Conservation (phyloP, 2,888 invertebrate species). For the Ypsolopha scabrella region DNA sequence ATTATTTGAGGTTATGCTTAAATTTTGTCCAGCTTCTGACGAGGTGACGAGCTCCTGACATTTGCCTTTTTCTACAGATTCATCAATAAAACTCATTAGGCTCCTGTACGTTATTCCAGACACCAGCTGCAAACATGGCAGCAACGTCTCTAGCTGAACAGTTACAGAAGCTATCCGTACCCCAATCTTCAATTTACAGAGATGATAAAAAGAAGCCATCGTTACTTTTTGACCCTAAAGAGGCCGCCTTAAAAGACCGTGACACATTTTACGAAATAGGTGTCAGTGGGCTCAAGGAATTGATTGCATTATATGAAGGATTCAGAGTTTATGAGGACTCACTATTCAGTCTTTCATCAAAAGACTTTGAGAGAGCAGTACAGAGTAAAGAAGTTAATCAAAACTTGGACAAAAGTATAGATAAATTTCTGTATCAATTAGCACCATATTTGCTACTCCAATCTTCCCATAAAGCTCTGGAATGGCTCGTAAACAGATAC, state of each 20-base stretch:
- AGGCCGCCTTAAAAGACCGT: constrained; percentile 88
- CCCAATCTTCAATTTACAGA: constrained; percentile 77
- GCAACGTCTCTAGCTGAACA: constrained; percentile 84
- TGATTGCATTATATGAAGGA: constrained; percentile 77
- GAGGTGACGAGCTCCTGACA: too few species aligned
- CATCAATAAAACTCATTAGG: too few species aligned
- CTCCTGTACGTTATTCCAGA: too few species aligned
- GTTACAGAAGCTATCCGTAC: constrained; percentile 78
- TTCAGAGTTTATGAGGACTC: constrained; percentile 81
- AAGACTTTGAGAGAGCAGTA: constrained; percentile 85
- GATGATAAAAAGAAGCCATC: constrained; percentile 82
- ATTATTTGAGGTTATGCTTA: too few species aligned
- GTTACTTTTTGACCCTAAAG: constrained; percentile 89
- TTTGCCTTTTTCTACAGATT: too few species aligned
- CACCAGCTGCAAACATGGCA: constrained; percentile 15
- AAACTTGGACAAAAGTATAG: constrained; percentile 79
- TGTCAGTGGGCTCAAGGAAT: constrained; percentile 84
- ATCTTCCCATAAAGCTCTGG: constrained; percentile 88
- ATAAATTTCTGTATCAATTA: constrained; percentile 81
- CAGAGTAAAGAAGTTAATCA: constrained; percentile 81
- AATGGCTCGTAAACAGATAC: constrained; percentile 94
- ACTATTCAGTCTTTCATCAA: constrained; percentile 82
- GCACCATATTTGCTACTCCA: constrained; percentile 92
- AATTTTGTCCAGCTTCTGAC: too few species aligned
- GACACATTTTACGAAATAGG: constrained; percentile 91